Evolutionary conservation across 35 echinoderm and acorn worm species (phyloP).

Genomic region (Chiridota heheva): DNA sequence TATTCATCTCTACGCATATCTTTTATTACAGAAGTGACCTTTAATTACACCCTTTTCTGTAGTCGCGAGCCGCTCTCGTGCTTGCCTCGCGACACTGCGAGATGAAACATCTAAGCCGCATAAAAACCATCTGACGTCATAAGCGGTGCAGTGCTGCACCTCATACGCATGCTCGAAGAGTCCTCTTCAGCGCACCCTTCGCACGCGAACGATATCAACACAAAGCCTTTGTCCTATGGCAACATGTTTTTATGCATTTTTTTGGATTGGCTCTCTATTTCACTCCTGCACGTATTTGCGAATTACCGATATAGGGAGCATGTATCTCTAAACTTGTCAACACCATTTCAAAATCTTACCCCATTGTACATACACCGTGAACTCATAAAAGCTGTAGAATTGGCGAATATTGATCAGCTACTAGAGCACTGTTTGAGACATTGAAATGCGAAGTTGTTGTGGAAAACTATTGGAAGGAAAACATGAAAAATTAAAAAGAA

Average conservation of each 20-base stretch:
- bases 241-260: slow-evolving; percentile 41
- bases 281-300: too few relatives aligned
- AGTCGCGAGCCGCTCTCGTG: slow-evolving; percentile 37
- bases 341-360: slow-evolving; percentile 25
- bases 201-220: slow-evolving; percentile 69
- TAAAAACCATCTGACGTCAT: slow-evolving; percentile 71
- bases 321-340: too few relatives aligned
- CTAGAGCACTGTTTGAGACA: too few relatives aligned
- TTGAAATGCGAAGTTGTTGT: too few relatives aligned
- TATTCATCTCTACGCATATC: too few relatives aligned
- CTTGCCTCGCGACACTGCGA: slow-evolving; percentile 39
- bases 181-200: slow-evolving; percentile 46
- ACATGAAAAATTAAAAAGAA: too few relatives aligned
- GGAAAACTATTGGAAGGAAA: too few relatives aligned
- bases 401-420: too few relatives aligned
- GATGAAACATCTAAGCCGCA: slow-evolving; percentile 33
- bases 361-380: slow-evolving; percentile 40
- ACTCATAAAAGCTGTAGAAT: too few relatives aligned
- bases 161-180: slow-evolving; percentile 85
- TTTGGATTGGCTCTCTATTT: too few relatives aligned
- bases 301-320: too few relatives aligned
- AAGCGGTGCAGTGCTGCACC: slow-evolving; percentile 65
- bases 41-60: slow-evolving; percentile 9
- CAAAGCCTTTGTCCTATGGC: slow-evolving; percentile 83
- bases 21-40: too few relatives aligned